Conservation (phyloP, 2,888 invertebrate genomes). For the Mesorhabditis belari region DNA sequence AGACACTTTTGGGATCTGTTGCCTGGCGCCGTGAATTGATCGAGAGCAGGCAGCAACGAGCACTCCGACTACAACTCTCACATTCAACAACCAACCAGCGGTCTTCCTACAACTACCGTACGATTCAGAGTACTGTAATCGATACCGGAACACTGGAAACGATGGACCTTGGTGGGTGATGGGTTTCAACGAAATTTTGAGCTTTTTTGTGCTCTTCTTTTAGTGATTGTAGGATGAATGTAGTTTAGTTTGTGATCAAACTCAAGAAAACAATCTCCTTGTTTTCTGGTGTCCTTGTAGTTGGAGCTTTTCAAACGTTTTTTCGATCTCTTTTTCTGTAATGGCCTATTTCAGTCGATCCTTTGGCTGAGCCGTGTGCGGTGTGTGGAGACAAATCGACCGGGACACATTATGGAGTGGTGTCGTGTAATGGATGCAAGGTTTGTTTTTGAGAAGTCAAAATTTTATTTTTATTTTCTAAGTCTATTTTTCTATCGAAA, state of each 20-base stretch:
- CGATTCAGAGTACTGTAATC: neutral
- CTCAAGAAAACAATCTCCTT: no score
- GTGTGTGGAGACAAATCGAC: slow-evolving; percentile 48
- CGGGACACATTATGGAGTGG: slow-evolving; percentile 38
- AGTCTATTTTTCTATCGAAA: no score
- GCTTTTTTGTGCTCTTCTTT: neutral
- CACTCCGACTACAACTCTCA: neutral
- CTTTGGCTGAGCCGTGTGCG: slow-evolving; percentile 49
- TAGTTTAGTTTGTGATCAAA: neutral
- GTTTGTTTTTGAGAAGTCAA: neutral
- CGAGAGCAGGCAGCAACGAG: neutral
- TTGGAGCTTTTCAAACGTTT: no score
- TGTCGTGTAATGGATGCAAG: slow-evolving; percentile 50
- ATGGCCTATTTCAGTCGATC: slow-evolving; percentile 33
- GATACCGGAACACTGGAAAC: no score
- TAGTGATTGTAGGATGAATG: neutral
- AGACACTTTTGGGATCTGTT: neutral
- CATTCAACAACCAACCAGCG: no score
- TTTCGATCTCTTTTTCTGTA: no score
- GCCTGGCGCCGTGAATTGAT: neutral
- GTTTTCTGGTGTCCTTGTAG: no score
- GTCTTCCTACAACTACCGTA: no score
- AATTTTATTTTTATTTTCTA: no score
- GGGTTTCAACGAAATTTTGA: neutral
- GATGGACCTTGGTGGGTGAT: neutral